phyloP scores from a whole-genome alignment of 2,113 vertebrate species.

The Xyrauchen texanus region DNA sequence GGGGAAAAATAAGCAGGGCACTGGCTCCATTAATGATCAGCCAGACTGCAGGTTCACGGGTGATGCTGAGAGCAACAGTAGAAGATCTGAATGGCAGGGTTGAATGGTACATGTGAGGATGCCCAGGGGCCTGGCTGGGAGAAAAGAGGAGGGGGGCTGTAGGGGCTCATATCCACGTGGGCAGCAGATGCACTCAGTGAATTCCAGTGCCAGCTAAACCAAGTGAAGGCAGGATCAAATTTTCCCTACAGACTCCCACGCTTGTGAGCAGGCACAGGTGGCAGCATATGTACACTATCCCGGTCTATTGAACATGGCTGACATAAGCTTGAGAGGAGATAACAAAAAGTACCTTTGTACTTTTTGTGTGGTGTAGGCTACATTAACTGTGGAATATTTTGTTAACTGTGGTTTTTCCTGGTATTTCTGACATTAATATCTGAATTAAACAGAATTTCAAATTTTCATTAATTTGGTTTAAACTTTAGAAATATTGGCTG shows the following conservation, averaged over 20 bases:
- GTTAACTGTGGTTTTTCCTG: too few species aligned
- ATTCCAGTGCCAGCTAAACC: constrained; percentile 2
- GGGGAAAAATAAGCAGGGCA: constrained; percentile 16
- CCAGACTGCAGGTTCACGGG: constrained; percentile 20
- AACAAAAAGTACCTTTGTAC: too few species aligned
- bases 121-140: constrained; percentile 1
- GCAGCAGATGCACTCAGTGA: constrained; percentile 35
- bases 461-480: too few species aligned
- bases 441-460: too few species aligned
- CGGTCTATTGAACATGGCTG: constrained; percentile 27
- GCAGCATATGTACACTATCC: constrained; percentile 28
- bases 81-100: constrained; percentile 2
- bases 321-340: constrained; percentile 28
- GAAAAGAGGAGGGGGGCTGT: background rate
- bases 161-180: constrained; percentile 19
- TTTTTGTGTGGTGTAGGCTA: too few species aligned
- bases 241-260: constrained; percentile 5
- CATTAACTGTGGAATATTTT: too few species aligned
- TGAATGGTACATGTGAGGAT: background rate
- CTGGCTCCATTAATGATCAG: constrained; percentile 34
- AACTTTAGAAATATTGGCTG: too few species aligned
- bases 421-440: too few species aligned
- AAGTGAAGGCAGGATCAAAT: background rate
- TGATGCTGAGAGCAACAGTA: constrained; percentile 11
- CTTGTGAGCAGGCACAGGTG: constrained; percentile 29